phyloP scores from a whole-genome alignment of 2,888 invertebrate species.

The Drosophila multiciliata region DNA sequence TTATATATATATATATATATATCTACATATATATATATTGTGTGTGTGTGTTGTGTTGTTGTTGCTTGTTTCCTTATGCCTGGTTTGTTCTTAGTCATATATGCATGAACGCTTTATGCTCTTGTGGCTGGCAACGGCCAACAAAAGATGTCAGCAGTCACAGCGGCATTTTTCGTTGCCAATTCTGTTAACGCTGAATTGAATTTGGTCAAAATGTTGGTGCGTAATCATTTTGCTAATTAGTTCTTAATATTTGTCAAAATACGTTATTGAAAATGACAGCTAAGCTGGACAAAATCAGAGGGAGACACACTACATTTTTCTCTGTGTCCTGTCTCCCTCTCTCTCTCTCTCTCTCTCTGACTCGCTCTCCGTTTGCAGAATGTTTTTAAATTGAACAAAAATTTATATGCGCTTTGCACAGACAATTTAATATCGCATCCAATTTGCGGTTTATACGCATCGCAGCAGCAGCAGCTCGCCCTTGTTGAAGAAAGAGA shows the following conservation, averaged over 20 bases:
- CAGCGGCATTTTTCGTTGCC: constrained; percentile 32
- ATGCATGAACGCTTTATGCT: constrained; percentile 78
- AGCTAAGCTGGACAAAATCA: constrained; percentile 6
- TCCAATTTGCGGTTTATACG: constrained; percentile 85
- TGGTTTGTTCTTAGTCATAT: constrained; percentile 81
- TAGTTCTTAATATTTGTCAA: constrained; percentile 43
- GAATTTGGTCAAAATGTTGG: constrained; percentile 37
- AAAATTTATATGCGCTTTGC: constrained; percentile 83
- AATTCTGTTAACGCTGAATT: constrained; percentile 58
- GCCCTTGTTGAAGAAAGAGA: constrained; percentile 10
- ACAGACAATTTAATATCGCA: constrained; percentile 85
- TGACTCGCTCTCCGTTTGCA: constrained; percentile 45
- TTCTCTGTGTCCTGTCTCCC: not conserved
- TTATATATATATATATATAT: not conserved
- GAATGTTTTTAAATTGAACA: constrained; percentile 82
- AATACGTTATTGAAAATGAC: not conserved
- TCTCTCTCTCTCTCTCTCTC: not conserved
- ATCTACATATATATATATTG: not conserved
- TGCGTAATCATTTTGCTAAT: constrained; percentile 61
- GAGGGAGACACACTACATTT: constrained; percentile 19
- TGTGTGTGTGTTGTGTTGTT: constrained; percentile 6
- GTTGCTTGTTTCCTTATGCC: constrained; percentile 57
- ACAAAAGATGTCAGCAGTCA: constrained; percentile 6
- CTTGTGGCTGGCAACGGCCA: constrained; percentile 40
- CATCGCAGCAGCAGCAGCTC: constrained; percentile 64